Evolutionary conservation across 2,888 invertebrate species (phyloP).

Genomic region (Pseudanteris insignis): DNA sequence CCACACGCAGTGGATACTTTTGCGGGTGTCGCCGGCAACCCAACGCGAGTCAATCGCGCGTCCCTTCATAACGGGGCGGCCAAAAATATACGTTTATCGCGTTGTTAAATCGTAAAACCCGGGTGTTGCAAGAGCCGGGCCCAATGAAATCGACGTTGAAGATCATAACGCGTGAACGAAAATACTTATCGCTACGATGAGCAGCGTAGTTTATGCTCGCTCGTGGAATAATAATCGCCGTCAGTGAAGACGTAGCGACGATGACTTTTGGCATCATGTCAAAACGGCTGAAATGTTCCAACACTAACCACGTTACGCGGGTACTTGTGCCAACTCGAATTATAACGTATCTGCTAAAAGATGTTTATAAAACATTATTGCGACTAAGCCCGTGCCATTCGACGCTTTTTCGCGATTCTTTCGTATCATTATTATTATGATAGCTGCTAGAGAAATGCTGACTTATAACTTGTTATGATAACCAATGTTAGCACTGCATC

Average conservation of each 20-base stretch:
- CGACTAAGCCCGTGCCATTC: slow-evolving; percentile 8
- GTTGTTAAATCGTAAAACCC: slow-evolving; percentile 14
- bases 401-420: slow-evolving; percentile 1
- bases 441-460: too few species aligned
- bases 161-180: slow-evolving; percentile 21
- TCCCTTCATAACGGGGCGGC: too few species aligned
- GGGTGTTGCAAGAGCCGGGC: too few species aligned
- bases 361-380: slow-evolving; percentile 43
- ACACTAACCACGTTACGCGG: slow-evolving; percentile 42
- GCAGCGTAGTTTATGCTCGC: slow-evolving; percentile 27
- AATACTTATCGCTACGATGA: slow-evolving; percentile 25
- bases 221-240: slow-evolving; percentile 41
- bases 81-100: too few species aligned
- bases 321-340: slow-evolving; percentile 39
- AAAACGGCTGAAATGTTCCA: slow-evolving; percentile 34
- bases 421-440: slow-evolving; percentile 6
- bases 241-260: slow-evolving; percentile 38
- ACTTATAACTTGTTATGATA: too few species aligned
- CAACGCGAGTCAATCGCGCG: too few species aligned
- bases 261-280: slow-evolving; percentile 43
- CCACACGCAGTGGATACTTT: slow-evolving; percentile 36
- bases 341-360: slow-evolving; percentile 42
- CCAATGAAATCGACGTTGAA: slow-evolving; percentile 12
- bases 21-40: slow-evolving; percentile 5
- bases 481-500: too few species aligned